Conservation (phyloP, 2,797 vertebrate species). For the Garrulus glandarius region DNA sequence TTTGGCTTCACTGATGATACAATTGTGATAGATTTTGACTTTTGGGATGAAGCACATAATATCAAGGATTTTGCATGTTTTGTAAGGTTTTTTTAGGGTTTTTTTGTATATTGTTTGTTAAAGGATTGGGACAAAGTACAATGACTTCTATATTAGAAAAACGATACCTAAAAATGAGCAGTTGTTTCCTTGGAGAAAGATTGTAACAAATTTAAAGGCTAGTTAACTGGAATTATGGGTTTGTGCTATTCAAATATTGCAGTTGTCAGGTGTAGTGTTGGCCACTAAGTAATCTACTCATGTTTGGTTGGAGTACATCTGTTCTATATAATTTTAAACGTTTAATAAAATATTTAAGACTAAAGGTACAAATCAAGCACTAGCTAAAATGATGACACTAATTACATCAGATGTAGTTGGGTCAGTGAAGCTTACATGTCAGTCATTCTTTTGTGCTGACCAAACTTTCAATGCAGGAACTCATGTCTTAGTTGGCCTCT, state of each 20-base stretch:
- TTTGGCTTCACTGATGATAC: neutral
- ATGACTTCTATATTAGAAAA: neutral
- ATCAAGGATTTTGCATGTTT: neutral
- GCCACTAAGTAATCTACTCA: neutral
- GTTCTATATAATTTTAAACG: neutral
- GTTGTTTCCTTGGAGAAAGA: neutral
- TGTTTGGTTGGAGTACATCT: neutral
- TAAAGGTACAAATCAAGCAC: neutral
- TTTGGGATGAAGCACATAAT: neutral
- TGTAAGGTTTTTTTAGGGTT: neutral
- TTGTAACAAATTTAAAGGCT: neutral
- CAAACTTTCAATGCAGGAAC: neutral
- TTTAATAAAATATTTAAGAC: conserved; percentile 3
- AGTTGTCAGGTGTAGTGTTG: neutral
- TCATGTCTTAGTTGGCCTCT: neutral
- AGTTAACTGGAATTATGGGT: neutral
- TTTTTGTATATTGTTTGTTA: neutral
- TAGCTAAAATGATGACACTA: neutral
- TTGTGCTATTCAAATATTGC: neutral
- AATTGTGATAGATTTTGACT: neutral
- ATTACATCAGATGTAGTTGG: neutral
- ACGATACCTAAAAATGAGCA: neutral
- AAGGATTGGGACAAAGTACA: neutral
- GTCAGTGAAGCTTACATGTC: neutral
- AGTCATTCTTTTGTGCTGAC: neutral